Evolutionary conservation across 1,140 invertebrate species (phyloP), one percentile per base, ranked within the genome.

Genomic region (Hirudo medicinalis): DNA sequence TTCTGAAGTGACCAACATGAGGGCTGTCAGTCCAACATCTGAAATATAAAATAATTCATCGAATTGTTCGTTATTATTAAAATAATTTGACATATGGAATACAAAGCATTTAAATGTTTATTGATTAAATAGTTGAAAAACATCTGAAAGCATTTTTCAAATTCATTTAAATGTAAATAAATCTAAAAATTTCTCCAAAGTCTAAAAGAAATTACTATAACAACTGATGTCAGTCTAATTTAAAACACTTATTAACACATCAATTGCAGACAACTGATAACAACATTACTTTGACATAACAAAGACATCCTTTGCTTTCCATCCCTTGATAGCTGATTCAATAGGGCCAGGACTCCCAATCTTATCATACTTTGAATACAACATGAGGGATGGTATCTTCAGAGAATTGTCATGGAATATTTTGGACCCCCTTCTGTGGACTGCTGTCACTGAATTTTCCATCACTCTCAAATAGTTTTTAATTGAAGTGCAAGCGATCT

Each of bases 351-450:
- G 22, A n/a, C 20, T 63, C 9, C 57, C 57, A n/a, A 63, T n/a
- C 15, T 63, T 22, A 11, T 63, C 57, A 13, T 19, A 13, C 11
- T 22, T 63, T 6, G 57, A 63, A 32, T 63, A 32, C 20, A 63
- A 22, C 57, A 63, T 63, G 57, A 63, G 57, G 57, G 57, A 63
- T 0, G 57, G 57, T 15, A 63, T 63, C 8, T 63, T 63, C 2
- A 63, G 29, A 19, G 57, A 32, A 63, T 63, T 63, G 9, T 3
- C 1, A 11, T 63, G 57, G 29, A 63, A 63, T 25, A 63, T 4
- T 63, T n/a, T 15, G 0, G 57, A 63, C 1, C 2, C 57, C 9
- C 19, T 63, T 32, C 57, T 63, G 15, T 63, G 29, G 22, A 63
- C 15, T 1, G 3, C 3, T 1, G 22, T 32, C 11, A 63, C 57